These are phyloP conservation scores for Perizoma flavofasciatum DNA, from an alignment of 2,888 invertebrate species.

Conservation along the genomic window DNA sequence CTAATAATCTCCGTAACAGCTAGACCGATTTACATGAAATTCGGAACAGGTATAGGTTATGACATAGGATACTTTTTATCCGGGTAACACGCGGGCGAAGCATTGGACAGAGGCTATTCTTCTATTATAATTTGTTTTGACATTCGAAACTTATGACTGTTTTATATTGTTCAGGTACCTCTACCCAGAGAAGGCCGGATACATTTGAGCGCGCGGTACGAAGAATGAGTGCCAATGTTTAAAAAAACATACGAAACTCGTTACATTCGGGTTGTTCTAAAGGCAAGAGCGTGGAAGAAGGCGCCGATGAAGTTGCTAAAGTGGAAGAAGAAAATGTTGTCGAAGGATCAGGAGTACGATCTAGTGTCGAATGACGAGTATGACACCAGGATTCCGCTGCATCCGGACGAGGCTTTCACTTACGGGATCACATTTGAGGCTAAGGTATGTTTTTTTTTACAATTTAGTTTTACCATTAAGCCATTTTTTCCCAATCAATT, in stretches of 20 bases:
- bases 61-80: too few species aligned
- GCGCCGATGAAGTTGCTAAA: constrained; percentile 74
- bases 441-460: constrained; percentile 86
- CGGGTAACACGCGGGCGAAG: too few species aligned
- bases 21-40: too few species aligned
- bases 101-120: too few species aligned
- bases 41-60: too few species aligned
- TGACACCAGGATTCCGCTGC: constrained; percentile 97
- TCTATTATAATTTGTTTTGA: too few species aligned
- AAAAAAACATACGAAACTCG: constrained; percentile 65
- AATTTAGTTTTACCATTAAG: too few species aligned
- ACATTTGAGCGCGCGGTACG: constrained; percentile 24
- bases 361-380: constrained; percentile 98
- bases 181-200: constrained; percentile 13
- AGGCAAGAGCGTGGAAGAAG: constrained; percentile 66
- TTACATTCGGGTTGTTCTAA: constrained; percentile 67
- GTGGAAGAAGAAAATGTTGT: constrained; percentile 89
- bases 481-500: too few species aligned
- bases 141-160: not conserved
- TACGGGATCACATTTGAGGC: constrained; percentile 98
- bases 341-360: constrained; percentile 92
- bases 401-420: constrained; percentile 98
- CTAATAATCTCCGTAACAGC: too few species aligned
- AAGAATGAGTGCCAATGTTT: constrained; percentile 67
- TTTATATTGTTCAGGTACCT: constrained; percentile 39